Evolutionary conservation across 1,140 invertebrate species (phyloP).

Genomic region (Eumaeus atala): DNA sequence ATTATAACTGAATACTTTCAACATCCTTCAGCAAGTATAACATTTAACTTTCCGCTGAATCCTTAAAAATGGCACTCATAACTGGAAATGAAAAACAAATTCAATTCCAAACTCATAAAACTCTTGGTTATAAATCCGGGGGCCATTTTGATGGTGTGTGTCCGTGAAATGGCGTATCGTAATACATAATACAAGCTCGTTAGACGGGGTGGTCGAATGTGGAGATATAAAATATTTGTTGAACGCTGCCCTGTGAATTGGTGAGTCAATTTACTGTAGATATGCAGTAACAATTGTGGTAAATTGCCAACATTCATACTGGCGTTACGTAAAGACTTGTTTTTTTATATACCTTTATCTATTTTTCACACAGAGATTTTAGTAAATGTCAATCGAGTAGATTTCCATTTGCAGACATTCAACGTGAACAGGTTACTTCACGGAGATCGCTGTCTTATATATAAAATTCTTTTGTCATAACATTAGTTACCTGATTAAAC

Average conservation of each 20-base stretch:
- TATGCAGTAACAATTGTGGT: neutral
- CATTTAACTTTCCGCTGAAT: too few relatives aligned
- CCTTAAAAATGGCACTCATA: neutral
- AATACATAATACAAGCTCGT: conserved; percentile 7
- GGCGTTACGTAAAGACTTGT: neutral
- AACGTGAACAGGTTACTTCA: too few relatives aligned
- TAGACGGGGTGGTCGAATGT: neutral
- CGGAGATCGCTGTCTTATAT: too few relatives aligned
- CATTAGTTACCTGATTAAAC: too few relatives aligned
- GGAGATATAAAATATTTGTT: conserved; percentile 8
- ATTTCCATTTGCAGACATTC: too few relatives aligned
- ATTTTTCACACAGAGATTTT: too few relatives aligned
- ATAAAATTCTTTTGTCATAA: too few relatives aligned
- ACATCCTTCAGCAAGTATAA: too few relatives aligned
- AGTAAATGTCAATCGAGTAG: too few relatives aligned
- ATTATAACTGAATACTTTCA: too few relatives aligned
- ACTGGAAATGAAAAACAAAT: neutral
- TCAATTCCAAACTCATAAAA: conserved; percentile 2
- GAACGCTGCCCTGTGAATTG: neutral
- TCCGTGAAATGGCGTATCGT: conserved; percentile 5
- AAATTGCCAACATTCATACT: conserved; percentile 6
- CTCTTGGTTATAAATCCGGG: neutral
- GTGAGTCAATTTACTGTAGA: conserved; percentile 3
- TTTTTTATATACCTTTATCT: too few relatives aligned
- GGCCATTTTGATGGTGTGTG: neutral